Percentiles rank a stretch among this genome's conserved stretches.
Evolutionary conservation across 1,140 invertebrate genomes (phyloP).

Genomic region (Trialeurodes vaporariorum): DNA sequence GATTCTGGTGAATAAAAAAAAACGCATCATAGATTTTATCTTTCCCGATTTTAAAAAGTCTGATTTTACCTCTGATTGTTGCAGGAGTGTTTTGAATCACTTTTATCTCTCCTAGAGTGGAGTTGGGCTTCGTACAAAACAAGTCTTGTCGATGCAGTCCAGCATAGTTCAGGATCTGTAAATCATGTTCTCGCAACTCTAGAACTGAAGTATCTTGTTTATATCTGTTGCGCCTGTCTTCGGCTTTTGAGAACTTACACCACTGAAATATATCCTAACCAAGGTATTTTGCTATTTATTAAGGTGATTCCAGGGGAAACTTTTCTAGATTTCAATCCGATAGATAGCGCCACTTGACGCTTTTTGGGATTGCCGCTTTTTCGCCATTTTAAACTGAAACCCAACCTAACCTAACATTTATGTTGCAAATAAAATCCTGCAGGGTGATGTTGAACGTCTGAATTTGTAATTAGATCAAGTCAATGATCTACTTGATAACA

Average conservation of each 20-base stretch:
- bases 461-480: not conserved
- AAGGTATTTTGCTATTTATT: constrained; percentile 36
- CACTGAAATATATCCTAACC: constrained; percentile 79
- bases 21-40: no score
- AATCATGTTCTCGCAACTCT: constrained; percentile 33
- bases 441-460: not conserved
- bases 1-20: no score
- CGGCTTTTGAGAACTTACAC: constrained; percentile 71
- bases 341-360: no score
- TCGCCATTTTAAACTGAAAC: no score
- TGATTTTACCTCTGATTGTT: no score
- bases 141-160: not conserved
- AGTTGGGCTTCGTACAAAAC: constrained; percentile 59
- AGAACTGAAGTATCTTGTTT: constrained; percentile 73
- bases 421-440: not conserved
- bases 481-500: no score
- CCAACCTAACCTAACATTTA: no score
- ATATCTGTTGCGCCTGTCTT: constrained; percentile 71
- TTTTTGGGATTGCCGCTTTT: no score
- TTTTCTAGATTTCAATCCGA: no score
- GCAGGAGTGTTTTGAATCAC: constrained; percentile 71
- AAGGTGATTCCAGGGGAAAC: no score
- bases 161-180: constrained; percentile 31
- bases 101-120: constrained; percentile 68
- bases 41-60: no score